phyloP scores from a whole-genome alignment of 2,888 invertebrate genomes.

The Mimas tiliae region DNA sequence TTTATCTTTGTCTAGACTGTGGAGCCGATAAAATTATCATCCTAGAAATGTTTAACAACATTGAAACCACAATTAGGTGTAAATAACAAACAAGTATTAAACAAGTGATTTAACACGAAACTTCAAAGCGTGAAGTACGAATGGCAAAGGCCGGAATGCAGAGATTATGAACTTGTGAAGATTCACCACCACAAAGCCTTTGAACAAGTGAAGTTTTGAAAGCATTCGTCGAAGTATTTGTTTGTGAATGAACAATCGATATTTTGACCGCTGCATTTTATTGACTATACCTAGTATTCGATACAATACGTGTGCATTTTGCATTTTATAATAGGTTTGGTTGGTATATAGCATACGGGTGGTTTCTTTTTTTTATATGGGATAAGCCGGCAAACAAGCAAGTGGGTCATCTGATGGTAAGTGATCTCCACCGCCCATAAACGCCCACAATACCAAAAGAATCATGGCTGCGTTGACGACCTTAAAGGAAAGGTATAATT shows the following conservation, averaged over 20 bases:
- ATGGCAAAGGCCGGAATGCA: neutral
- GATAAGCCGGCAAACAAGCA: no score
- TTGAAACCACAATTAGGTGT: neutral
- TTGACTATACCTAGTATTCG: no score
- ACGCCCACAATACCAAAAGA: no score
- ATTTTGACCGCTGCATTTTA: neutral
- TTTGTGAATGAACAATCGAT: neutral
- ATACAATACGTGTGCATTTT: neutral
- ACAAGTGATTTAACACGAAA: neutral
- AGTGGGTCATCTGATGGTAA: no score
- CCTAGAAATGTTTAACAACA: neutral
- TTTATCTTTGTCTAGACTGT: no score
- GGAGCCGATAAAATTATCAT: no score
- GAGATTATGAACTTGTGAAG: constrained; percentile 1
- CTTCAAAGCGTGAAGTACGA: neutral
- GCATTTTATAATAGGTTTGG: neutral
- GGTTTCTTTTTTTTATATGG: no score
- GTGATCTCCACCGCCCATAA: no score
- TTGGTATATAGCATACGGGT: no score
- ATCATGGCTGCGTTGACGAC: no score
- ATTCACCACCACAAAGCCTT: neutral
- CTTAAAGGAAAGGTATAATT: no score
- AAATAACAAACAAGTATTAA: constrained; percentile 4
- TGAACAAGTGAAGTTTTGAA: neutral
- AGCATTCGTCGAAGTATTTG: neutral